Evolutionary conservation across 2,797 vertebrate species (phyloP).

Genomic region (Neosilurus hyrtlii): DNA sequence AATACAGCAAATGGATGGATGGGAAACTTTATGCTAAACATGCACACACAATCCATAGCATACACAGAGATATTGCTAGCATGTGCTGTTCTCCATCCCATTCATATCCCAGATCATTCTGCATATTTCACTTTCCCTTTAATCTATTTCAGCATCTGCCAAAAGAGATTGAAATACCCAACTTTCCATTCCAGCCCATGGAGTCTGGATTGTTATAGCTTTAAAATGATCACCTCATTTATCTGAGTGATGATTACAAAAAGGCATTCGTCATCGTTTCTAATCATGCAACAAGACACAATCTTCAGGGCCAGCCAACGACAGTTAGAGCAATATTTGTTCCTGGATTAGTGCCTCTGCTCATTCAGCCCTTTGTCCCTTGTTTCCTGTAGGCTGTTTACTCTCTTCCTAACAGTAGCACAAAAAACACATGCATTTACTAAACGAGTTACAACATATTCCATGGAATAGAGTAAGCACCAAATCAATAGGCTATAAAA

Average conservation of each 20-base stretch:
- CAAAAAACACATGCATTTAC: neutral
- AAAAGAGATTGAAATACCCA: neutral
- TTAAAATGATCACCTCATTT: neutral
- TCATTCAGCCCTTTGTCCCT: conserved; percentile 31
- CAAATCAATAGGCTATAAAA: neutral
- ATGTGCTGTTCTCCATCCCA: neutral
- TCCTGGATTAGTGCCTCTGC: conserved; percentile 26
- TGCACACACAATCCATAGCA: neutral
- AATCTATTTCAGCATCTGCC: conserved; percentile 3
- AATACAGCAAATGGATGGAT: neutral
- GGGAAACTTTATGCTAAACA: neutral
- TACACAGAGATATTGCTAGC: neutral
- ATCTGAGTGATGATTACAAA: neutral
- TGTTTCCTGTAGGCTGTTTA: conserved; percentile 37
- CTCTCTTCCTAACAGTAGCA: neutral
- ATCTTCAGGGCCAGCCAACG: conserved; percentile 3
- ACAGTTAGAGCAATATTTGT: conserved; percentile 19
- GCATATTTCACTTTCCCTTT: neutral
- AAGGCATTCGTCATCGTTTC: neutral
- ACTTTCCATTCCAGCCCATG: neutral
- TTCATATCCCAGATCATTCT: conserved; percentile 1
- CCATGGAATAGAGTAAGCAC: neutral
- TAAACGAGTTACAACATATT: neutral
- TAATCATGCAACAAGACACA: neutral
- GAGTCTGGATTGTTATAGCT: neutral